A percentile compares a stretch with the other conserved stretches of the same genome.
Evolutionary conservation across 2,888 invertebrate species (phyloP).

Genomic region (Tricholauxania praeusta): DNA sequence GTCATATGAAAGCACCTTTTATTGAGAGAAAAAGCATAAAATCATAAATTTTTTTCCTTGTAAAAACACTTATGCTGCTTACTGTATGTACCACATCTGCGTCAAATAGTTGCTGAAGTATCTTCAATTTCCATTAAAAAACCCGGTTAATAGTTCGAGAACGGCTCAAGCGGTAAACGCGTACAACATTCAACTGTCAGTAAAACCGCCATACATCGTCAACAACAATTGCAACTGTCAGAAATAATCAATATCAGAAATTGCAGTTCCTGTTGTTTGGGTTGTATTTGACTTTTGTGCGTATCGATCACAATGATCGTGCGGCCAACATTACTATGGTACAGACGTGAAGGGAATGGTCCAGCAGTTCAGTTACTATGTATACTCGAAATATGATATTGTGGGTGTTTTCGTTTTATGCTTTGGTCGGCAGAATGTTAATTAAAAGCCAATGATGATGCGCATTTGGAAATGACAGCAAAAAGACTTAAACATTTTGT

Average conservation of each 20-base stretch:
- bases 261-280: background rate
- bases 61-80: too few relatives aligned
- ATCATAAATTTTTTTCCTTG: too few relatives aligned
- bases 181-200: constrained; percentile 10
- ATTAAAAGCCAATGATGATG: constrained; percentile 33
- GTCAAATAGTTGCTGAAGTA: too few relatives aligned
- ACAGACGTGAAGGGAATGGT: background rate
- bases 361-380: background rate
- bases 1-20: too few relatives aligned
- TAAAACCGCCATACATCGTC: constrained; percentile 27
- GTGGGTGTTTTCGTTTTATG: background rate
- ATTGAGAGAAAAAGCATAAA: too few relatives aligned
- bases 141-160: too few relatives aligned
- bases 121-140: too few relatives aligned
- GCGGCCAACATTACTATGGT: background rate
- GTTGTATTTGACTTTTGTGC: background rate
- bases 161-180: constrained; percentile 16
- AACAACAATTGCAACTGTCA: constrained; percentile 25
- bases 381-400: background rate
- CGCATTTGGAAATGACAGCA: too few relatives aligned
- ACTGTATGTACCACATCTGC: too few relatives aligned
- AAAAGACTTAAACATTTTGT: too few relatives aligned
- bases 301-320: background rate
- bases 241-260: constrained; percentile 28
- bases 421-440: constrained; percentile 21